Evolutionary conservation across 23 tunicate genomes (phyloP).

Genomic region (Diplosoma virens): DNA sequence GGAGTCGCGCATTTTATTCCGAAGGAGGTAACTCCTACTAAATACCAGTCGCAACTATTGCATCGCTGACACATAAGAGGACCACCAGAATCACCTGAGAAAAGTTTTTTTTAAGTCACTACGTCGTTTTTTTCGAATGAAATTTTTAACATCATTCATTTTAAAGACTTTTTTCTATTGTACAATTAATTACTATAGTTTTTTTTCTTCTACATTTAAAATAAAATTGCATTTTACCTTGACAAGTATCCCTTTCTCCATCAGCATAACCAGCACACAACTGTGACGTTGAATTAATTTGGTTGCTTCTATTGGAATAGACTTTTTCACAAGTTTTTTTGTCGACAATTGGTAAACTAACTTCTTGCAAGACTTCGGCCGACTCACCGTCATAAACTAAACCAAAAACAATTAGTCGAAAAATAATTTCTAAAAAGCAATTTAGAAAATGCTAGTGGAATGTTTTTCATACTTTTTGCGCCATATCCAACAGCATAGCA

Average conservation of each 20-base stretch:
- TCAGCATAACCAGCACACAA: conserved; percentile 68
- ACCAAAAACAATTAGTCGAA: too few relatives aligned
- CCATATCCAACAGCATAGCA: conserved; percentile 71
- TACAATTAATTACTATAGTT: not conserved
- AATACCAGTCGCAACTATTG: conserved; percentile 22
- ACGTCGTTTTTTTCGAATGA: too few relatives aligned
- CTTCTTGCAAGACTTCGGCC: conserved; percentile 26
- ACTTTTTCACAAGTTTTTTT: conserved; percentile 20
- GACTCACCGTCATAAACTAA: not conserved
- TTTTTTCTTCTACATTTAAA: not conserved
- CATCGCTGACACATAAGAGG: conserved; percentile 45
- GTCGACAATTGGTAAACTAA: conserved; percentile 54
- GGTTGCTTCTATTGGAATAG: not conserved
- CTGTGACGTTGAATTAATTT: conserved; percentile 16
- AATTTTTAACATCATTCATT: too few relatives aligned
- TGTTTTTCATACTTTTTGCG: conserved; percentile 44
- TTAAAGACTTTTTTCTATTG: too few relatives aligned
- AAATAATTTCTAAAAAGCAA: too few relatives aligned
- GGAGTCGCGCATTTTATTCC: conserved; percentile 30
- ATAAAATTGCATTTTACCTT: conserved; percentile 10
- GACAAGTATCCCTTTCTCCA: conserved; percentile 74
- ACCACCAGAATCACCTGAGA: conserved; percentile 53
- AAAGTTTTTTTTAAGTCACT: not conserved
- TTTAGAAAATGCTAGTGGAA: too few relatives aligned
- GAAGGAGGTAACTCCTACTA: conserved; percentile 30